Base-by-base conservation (phyloP, 2,113 vertebrate genomes). In the Ascaphus truei region DNA sequence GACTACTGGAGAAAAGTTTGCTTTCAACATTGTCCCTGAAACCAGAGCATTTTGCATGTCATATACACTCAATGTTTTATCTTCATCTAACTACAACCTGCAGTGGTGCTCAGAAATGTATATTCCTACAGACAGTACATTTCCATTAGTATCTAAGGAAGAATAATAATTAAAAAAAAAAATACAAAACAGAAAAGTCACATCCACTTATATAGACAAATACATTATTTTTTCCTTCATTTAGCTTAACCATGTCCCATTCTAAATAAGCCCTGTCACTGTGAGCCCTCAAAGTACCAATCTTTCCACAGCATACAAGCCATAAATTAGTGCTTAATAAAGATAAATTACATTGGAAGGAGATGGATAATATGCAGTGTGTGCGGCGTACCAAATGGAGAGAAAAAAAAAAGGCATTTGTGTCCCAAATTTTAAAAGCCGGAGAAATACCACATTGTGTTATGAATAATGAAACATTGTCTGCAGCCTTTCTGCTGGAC, bases 281-380 rank as follows among this genome's bases (percentile, higher is more conserved):
- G 5, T 6, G 16, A 22, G 43, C 55, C 73, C 48, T 71, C 62
- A 57, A 73, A 74, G 76, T 73, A 79, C 72, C 79, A 75, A 73
- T 80, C 62, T 63, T 72, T 76, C 56, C 62, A 64, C 76, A 75
- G 66, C 74, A 65, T 71, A 81, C 78, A 39, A 83, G 76, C 68
- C 75, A 76, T 78, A 83, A 81, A 83, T 80, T 80, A 81, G 58
- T 72, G 72, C 76, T 77, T 81, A 81, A 81, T 81, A 73, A 80
- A 81, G 79, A 83, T 80, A 80, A 81, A 83, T 81, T 78, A 76
- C 75, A 76, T 75, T 75, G 75, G 79, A 80, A 78, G 76, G 61
- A 68, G 76, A 79, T 37, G 73, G 81, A 75, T 79, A 80, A 83
- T 76, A 79, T 74, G 79, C 73, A 81, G 78, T 75, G 74, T 71